phyloP scores from a whole-genome alignment of 2,797 vertebrate genomes.

The Alectoris magna region DNA sequence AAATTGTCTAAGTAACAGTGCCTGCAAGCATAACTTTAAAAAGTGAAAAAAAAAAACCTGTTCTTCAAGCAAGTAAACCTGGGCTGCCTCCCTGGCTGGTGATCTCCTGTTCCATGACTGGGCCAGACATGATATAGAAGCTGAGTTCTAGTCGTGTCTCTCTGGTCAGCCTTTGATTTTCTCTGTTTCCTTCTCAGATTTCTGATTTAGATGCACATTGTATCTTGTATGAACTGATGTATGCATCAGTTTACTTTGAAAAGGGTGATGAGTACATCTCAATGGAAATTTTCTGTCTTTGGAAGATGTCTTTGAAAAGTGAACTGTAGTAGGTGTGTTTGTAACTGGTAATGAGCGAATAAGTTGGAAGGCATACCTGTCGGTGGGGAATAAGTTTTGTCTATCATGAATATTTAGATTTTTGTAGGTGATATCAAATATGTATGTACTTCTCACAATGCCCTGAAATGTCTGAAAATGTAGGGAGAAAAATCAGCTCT shows the following conservation, averaged over 20 bases:
- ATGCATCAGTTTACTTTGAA: neutral
- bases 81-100: neutral
- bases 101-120: fast-evolving
- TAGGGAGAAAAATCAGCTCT: neutral
- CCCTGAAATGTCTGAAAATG: slow-evolving; percentile 27
- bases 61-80: neutral
- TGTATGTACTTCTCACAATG: neutral
- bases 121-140: neutral
- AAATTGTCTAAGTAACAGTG: slow-evolving; percentile 48
- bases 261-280: neutral
- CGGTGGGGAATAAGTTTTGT: slow-evolving; percentile 3
- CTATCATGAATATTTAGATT: slow-evolving; percentile 10
- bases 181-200: neutral
- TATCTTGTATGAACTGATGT: neutral
- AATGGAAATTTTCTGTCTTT: slow-evolving; percentile 34
- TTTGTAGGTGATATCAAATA: slow-evolving; percentile 3
- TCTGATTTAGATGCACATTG: slow-evolving; percentile 17
- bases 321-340: slow-evolving; percentile 44
- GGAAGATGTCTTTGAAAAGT: neutral
- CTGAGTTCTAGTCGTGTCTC: slow-evolving; percentile 1
- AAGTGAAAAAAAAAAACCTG: neutral
- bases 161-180: slow-evolving; percentile 10
- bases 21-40: slow-evolving; percentile 28
- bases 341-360: neutral
- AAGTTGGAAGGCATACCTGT: slow-evolving; percentile 36